Evolutionary conservation across 2,888 invertebrate species (phyloP), one percentile per base, ranked within the genome.

Genomic region (Junonia oenone): DNA sequence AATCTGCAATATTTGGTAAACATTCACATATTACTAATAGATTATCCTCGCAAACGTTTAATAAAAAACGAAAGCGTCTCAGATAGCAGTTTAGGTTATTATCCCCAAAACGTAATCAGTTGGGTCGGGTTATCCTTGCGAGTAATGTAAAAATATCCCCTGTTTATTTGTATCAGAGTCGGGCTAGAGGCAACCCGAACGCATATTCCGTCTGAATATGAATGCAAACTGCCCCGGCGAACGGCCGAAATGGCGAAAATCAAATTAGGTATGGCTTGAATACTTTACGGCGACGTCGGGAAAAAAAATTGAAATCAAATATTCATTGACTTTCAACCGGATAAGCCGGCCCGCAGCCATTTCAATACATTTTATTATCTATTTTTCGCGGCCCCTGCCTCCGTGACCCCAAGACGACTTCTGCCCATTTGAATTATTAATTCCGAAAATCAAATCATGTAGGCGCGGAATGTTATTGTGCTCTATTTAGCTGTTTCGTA

Each of bases 241-340:
- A 89, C 80, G 83, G 81, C 78, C 80, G 81, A 68, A 89, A 90
- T 86, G 87, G 90, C 84, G 84, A 87, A 88, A 90, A 90, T 89
- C 90, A 90, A 90, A 90, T 90, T 90, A 90, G 90, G 90, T 89
- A 89, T 86, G 80, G 89, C 86, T 87, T 82, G 86, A 89, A 89
- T 90, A 88, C 90, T 90, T 90, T 90, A 90, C 89, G 86, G 88
- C 68, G 71, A 86, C 85, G 88, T 78, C 78, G 86, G 79, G 76
- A 83, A 88, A 89, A 88, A 88, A 90, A 90, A 90, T 90, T 90
- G 90, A 90, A 90, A 90, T 90, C 90, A 90, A 90, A 89, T 90
- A 90, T 90, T 90, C 90, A 90, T 90, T 85, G 90, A 88, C 85
- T 90, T 79, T 87, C 81, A 86, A 89, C 88, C 85, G 89, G 90